Conservation (phyloP, 2,113 vertebrate species). For the Xiphophorus maculatus region DNA sequence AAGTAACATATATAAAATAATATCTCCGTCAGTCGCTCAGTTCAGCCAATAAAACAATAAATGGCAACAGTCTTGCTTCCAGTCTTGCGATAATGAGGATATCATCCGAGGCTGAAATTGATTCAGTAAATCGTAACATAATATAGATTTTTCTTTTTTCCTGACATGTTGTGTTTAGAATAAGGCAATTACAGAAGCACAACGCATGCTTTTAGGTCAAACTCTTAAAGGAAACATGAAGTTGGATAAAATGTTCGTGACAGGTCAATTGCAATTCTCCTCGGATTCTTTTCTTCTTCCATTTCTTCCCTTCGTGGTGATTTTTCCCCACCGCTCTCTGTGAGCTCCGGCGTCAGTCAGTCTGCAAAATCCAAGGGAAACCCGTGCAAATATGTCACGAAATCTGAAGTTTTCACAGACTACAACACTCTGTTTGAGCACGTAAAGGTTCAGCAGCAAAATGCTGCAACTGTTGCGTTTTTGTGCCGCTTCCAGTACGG, state of each 20-base stretch:
- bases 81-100: not conserved
- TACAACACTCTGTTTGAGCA: not conserved
- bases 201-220: not conserved
- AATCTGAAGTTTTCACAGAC: not conserved
- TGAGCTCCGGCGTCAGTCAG: not conserved
- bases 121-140: too few relatives aligned
- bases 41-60: not conserved
- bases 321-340: too few relatives aligned
- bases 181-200: not conserved
- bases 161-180: not conserved
- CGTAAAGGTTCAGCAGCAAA: not conserved
- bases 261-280: too few relatives aligned
- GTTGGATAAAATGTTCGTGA: too few relatives aligned
- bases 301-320: too few relatives aligned
- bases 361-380: too few relatives aligned
- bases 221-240: too few relatives aligned
- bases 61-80: not conserved
- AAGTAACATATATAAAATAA: not conserved
- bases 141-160: not conserved
- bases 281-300: too few relatives aligned
- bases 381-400: not conserved
- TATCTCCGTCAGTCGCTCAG: not conserved
- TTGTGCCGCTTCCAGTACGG: not conserved
- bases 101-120: too few relatives aligned
- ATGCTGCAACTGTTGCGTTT: not conserved